A percentile compares a stretch with the other conserved stretches of the same genome.
These are phyloP conservation scores for Fragum fragum DNA, from an alignment of 2,888 invertebrate genomes.

Conservation along the genomic window DNA sequence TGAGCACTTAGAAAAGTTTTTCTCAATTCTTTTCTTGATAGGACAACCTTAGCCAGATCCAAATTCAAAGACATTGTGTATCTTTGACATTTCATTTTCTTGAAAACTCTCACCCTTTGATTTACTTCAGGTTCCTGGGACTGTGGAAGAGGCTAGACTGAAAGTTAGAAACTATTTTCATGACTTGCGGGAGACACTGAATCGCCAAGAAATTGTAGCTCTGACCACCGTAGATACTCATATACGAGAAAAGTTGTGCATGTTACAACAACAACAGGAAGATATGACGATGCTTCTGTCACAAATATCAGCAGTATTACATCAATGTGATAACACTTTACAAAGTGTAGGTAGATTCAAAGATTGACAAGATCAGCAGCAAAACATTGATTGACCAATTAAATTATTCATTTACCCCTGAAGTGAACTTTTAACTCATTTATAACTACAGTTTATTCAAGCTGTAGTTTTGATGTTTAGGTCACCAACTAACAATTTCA, in stretches of 20 bases:
- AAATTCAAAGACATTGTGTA: no score
- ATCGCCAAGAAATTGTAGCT: conserved; percentile 88
- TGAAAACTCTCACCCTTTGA: not conserved
- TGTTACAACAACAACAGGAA: conserved; percentile 88
- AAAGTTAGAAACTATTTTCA: conserved; percentile 88
- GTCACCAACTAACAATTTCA: no score
- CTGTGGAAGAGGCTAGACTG: conserved; percentile 87
- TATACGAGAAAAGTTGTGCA: conserved; percentile 88
- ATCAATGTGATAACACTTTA: conserved; percentile 88
- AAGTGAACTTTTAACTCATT: no score
- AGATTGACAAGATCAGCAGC: no score
- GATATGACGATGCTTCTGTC: conserved; percentile 88
- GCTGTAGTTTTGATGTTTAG: no score
- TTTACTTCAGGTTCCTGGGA: conserved; percentile 82
- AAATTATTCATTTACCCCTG: no score
- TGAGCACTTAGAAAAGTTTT: no score
- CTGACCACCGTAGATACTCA: conserved; percentile 89
- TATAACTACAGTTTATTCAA: no score
- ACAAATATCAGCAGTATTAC: conserved; percentile 88
- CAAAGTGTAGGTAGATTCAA: conserved; percentile 84
- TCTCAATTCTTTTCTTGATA: no score
- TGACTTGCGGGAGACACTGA: conserved; percentile 88
- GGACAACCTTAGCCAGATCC: no score
- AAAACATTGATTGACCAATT: no score
- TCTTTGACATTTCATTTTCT: no score